A percentile compares a stretch with the other conserved stretches of the same genome.
These are phyloP conservation scores for Torymus texanus DNA, from an alignment of 2,888 invertebrate genomes.

Conservation along the genomic window DNA sequence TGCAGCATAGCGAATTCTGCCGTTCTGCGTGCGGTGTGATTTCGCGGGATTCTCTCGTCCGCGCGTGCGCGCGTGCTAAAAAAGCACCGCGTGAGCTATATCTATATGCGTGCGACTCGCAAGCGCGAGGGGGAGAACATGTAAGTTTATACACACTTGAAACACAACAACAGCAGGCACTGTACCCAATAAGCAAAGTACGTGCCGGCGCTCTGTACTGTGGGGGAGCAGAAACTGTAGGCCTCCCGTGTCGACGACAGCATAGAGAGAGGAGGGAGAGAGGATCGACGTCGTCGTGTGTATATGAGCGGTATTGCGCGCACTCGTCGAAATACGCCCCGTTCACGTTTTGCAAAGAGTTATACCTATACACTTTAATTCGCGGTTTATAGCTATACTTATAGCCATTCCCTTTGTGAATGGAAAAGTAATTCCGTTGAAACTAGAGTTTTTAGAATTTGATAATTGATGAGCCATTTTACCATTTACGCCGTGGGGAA, in stretches of 20 bases:
- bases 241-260: conserved; percentile 16
- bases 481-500: no score
- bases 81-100: conserved; percentile 13
- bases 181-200: conserved; percentile 51
- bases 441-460: no score
- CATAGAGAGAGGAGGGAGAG: conserved; percentile 21
- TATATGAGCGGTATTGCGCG: background rate
- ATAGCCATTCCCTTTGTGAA: no score
- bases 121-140: conserved; percentile 19
- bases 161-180: conserved; percentile 50
- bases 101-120: background rate
- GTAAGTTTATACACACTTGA: conserved; percentile 45
- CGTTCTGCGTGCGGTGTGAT: background rate
- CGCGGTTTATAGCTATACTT: no score
- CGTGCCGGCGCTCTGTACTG: conserved; percentile 9
- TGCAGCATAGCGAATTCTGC: no score
- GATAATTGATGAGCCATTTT: no score
- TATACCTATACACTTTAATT: no score
- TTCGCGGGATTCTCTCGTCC: conserved; percentile 24
- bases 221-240: conserved; percentile 43
- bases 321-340: conserved; percentile 4
- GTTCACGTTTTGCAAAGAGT: background rate
- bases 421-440: no score
- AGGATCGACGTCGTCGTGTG: no score
- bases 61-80: conserved; percentile 26